phyloP scores from a whole-genome alignment of 2,888 invertebrate species.

The Carcina quercana region DNA sequence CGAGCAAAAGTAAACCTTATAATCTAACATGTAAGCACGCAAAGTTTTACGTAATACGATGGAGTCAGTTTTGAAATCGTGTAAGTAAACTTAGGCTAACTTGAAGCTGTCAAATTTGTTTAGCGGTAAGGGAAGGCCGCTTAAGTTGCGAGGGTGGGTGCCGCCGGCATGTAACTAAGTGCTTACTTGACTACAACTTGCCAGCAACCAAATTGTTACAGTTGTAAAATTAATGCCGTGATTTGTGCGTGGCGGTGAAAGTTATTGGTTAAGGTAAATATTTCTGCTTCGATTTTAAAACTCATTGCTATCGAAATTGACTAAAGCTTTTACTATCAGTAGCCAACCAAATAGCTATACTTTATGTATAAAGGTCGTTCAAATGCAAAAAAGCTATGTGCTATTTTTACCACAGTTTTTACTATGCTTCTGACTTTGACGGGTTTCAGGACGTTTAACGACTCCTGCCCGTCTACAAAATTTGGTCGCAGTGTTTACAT shows the following conservation, averaged over 20 bases:
- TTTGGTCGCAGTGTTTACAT: too few relatives aligned
- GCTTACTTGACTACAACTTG: constrained; percentile 63
- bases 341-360: too few relatives aligned
- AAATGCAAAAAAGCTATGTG: too few relatives aligned
- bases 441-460: too few relatives aligned
- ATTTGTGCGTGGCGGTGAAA: constrained; percentile 53
- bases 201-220: constrained; percentile 66
- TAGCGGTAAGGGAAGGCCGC: constrained; percentile 65
- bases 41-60: constrained; percentile 11
- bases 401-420: too few relatives aligned
- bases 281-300: too few relatives aligned
- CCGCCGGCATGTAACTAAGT: constrained; percentile 65
- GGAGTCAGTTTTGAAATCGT: constrained; percentile 38
- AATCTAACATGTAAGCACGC: constrained; percentile 6
- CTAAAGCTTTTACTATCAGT: too few relatives aligned
- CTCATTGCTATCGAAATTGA: too few relatives aligned
- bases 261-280: too few relatives aligned
- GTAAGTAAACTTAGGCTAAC: constrained; percentile 64
- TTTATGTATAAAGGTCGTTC: too few relatives aligned
- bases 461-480: too few relatives aligned
- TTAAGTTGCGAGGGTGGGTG: constrained; percentile 33
- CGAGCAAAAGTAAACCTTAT: constrained; percentile 20
- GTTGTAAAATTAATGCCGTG: constrained; percentile 66
- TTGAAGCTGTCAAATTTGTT: constrained; percentile 73
- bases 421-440: too few relatives aligned